phyloP scores from a whole-genome alignment of 2,888 invertebrate genomes.

The Ormyrus pomaceus region DNA sequence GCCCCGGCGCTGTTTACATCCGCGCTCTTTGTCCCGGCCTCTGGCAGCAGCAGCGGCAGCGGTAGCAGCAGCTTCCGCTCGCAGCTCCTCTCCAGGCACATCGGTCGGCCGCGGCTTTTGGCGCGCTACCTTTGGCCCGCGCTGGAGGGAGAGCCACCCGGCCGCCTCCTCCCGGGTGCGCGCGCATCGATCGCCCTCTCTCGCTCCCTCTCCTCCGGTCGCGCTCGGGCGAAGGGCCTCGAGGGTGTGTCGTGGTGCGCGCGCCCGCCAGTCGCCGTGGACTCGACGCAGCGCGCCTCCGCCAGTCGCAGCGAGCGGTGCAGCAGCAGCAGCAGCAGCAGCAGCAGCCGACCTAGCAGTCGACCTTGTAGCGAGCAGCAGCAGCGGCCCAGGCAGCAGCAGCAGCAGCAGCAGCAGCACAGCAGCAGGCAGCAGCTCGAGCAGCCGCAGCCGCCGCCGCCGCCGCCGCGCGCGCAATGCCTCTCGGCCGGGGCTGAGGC shows the following conservation, averaged over 20 bases:
- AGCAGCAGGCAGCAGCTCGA: not conserved
- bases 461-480: not conserved
- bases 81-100: not conserved
- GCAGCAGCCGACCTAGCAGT: not conserved
- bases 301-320: not conserved
- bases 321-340: not conserved
- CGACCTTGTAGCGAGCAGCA: not conserved
- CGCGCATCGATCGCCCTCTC: not conserved
- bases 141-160: not conserved
- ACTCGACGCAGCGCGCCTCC: not conserved
- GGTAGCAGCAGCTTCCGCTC: not conserved
- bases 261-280: slow-evolving; percentile 5
- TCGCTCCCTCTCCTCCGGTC: too few relatives aligned
- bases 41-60: not conserved
- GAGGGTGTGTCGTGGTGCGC: slow-evolving; percentile 33
- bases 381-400: not conserved
- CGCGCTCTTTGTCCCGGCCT: not conserved
- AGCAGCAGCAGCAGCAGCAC: not conserved
- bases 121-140: not conserved
- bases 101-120: not conserved
- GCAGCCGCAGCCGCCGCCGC: not conserved
- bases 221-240: not conserved
- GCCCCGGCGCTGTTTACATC: too few relatives aligned
- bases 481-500: not conserved
- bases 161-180: not conserved